phyloP scores from a whole-genome alignment of 2,888 invertebrate species.

The Dolomedes plantarius region DNA sequence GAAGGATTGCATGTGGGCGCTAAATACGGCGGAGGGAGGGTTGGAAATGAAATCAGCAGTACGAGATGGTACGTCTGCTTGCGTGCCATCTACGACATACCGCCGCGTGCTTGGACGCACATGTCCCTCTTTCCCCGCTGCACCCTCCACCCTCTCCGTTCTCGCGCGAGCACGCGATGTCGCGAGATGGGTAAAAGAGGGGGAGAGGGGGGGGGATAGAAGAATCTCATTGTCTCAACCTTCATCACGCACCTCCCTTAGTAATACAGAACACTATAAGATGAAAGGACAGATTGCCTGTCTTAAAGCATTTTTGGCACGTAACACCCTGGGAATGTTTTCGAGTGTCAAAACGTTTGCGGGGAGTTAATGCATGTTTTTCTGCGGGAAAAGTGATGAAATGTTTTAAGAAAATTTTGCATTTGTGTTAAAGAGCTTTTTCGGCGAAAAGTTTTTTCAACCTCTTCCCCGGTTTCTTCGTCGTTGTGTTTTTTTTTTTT shows the following conservation, averaged over 20 bases:
- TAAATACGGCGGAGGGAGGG: conserved; percentile 19
- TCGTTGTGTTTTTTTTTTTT: not conserved
- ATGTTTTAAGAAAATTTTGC: conserved; percentile 24
- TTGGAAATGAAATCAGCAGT: conserved; percentile 7
- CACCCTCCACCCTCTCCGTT: not conserved
- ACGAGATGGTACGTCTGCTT: conserved; percentile 16
- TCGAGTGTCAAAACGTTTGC: conserved; percentile 5
- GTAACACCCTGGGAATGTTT: conserved; percentile 17
- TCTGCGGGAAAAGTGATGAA: conserved; percentile 27
- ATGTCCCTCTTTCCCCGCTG: conserved; percentile 12
- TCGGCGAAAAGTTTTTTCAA: not conserved
- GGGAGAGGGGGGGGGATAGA: not conserved
- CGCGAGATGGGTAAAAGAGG: conserved; percentile 53
- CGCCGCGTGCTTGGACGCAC: conserved; percentile 27
- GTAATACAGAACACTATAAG: conserved; percentile 32
- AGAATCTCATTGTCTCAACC: conserved; percentile 26
- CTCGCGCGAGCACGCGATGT: conserved; percentile 47
- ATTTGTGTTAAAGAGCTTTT: not conserved
- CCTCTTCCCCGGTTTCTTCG: not conserved
- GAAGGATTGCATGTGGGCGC: conserved; percentile 48
- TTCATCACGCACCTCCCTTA: conserved; percentile 58
- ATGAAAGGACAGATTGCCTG: conserved; percentile 39
- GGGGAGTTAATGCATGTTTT: conserved; percentile 14
- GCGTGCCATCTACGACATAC: conserved; percentile 50
- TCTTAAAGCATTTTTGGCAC: conserved; percentile 53